A percentile compares a stretch with the other conserved stretches of the same genome.
Conservation (phyloP, 2,113 vertebrate genomes). For the Corythornis madagascariensis region DNA sequence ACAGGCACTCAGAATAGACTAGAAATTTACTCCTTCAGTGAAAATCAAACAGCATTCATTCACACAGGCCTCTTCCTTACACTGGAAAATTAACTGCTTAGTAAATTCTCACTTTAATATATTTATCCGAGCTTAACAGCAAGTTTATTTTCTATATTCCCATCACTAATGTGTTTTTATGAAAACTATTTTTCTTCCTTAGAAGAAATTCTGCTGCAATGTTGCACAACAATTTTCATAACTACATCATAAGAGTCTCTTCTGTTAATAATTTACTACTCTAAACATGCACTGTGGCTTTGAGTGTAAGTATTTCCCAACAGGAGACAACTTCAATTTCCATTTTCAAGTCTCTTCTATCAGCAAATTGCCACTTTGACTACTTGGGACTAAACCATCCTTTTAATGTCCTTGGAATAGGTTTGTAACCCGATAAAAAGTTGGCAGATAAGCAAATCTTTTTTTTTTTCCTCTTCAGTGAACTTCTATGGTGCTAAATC, state of each 20-base stretch:
- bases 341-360: constrained; percentile 45
- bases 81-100: neutral
- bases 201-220: constrained; percentile 14
- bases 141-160: neutral
- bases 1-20: neutral
- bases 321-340: constrained; percentile 31
- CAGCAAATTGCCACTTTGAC: constrained; percentile 49
- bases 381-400: constrained; percentile 4
- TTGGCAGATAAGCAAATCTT: neutral
- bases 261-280: constrained; percentile 65
- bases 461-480: neutral
- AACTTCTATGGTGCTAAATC: neutral
- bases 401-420: constrained; percentile 11
- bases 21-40: neutral
- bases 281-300: constrained; percentile 35
- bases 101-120: neutral
- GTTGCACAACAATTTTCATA: constrained; percentile 58
- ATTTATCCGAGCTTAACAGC: neutral
- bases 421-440: neutral
- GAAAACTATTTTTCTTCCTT: constrained; percentile 54
- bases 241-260: constrained; percentile 52
- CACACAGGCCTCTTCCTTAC: neutral
- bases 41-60: neutral
- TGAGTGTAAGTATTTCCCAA: constrained; percentile 49
- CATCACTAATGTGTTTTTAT: neutral